Evolutionary conservation across 2,888 invertebrate species (phyloP).

Genomic region (Ochlodes sylvanus): DNA sequence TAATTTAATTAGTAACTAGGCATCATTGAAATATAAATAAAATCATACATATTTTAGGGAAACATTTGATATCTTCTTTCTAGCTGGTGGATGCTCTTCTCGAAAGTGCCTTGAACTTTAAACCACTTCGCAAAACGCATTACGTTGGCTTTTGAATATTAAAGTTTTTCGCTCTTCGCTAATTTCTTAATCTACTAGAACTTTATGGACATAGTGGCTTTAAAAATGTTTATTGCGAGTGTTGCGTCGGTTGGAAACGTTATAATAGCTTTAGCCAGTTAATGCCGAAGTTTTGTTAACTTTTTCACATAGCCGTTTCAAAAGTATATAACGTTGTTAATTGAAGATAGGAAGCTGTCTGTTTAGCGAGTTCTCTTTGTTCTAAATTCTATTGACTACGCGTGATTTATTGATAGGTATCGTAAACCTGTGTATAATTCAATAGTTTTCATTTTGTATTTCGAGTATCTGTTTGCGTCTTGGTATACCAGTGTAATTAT

Average conservation of each 20-base stretch:
- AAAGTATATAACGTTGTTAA: constrained; percentile 12
- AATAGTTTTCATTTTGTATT: constrained; percentile 5
- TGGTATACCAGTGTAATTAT: constrained; percentile 1
- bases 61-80: background rate
- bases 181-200: constrained; percentile 33
- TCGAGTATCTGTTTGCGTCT: constrained; percentile 39
- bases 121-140: constrained; percentile 9
- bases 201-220: constrained; percentile 25
- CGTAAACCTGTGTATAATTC: constrained; percentile 3
- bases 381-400: constrained; percentile 5
- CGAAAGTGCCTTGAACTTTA: constrained; percentile 27
- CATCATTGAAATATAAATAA: too few species aligned
- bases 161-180: constrained; percentile 31
- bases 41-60: too few species aligned
- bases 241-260: constrained; percentile 26
- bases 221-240: constrained; percentile 30
- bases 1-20: too few species aligned
- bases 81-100: constrained; percentile 1
- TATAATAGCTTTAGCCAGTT: constrained; percentile 25
- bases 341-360: constrained; percentile 13
- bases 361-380: constrained; percentile 10
- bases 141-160: constrained; percentile 19
- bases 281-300: constrained; percentile 13
- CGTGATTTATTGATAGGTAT: background rate
- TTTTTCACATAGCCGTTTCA: constrained; percentile 13